Evolutionary conservation across 2,888 invertebrate species (phyloP).

Genomic region (Plusia festucae): DNA sequence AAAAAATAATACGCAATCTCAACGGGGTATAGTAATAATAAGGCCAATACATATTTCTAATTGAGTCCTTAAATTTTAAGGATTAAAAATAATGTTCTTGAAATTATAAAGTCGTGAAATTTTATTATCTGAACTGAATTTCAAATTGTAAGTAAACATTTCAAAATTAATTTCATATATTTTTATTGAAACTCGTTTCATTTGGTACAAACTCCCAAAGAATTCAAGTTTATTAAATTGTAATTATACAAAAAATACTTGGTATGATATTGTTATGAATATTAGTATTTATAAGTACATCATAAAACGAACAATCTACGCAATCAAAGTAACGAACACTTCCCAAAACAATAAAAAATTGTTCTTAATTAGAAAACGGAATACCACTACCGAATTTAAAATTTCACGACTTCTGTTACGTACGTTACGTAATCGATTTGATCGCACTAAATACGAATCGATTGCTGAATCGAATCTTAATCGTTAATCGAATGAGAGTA

Average conservation of each 20-base stretch:
- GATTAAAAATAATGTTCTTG: neutral
- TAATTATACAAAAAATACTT: neutral
- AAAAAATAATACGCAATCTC: neutral
- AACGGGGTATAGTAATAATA: neutral
- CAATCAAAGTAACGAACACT: constrained; percentile 12
- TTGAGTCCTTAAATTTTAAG: neutral
- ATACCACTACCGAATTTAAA: constrained; percentile 50
- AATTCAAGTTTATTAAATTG: neutral
- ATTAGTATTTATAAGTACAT: neutral
- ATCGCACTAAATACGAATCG: constrained; percentile 60
- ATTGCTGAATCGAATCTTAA: constrained; percentile 71
- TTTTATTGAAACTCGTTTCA: neutral
- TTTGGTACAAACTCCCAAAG: neutral
- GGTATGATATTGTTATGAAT: neutral
- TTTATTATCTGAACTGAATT: neutral
- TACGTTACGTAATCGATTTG: constrained; percentile 51
- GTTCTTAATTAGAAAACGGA: constrained; percentile 39
- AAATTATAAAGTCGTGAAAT: neutral
- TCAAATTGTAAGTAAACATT: neutral
- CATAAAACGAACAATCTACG: neutral
- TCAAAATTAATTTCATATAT: neutral
- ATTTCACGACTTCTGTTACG: constrained; percentile 64
- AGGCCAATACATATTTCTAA: neutral
- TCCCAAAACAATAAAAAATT: constrained; percentile 21
- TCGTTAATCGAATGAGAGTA: constrained; percentile 77